These are phyloP conservation scores for Akabosia matsudoensis DNA, from an alignment of 1,140 invertebrate genomes.

Conservation along the genomic window DNA sequence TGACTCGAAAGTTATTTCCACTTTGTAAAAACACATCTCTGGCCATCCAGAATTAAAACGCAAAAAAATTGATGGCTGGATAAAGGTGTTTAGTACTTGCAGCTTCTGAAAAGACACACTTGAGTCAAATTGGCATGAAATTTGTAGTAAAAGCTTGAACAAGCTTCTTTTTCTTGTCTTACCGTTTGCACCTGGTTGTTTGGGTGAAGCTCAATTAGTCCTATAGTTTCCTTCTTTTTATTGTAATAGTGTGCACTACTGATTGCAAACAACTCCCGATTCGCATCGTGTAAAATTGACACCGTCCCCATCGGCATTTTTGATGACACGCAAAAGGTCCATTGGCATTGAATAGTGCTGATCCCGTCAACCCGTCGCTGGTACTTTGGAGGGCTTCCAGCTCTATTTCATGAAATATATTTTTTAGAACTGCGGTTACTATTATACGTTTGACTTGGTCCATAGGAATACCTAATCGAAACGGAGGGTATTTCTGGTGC, in stretches of 20 bases:
- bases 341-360: background rate
- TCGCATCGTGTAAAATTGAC: conserved; percentile 5
- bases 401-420: no score
- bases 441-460: background rate
- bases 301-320: conserved; percentile 15
- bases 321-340: background rate
- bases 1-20: conserved; percentile 11
- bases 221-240: background rate
- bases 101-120: conserved; percentile 11
- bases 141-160: no score
- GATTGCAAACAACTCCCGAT: background rate
- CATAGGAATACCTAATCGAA: background rate
- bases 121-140: no score
- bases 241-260: background rate
- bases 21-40: background rate
- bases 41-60: conserved; percentile 21
- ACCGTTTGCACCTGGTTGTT: conserved; percentile 20
- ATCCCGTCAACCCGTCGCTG: background rate
- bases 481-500: conserved; percentile 26
- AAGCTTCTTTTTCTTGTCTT: no score
- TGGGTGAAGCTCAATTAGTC: conserved; percentile 18
- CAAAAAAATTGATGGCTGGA: conserved; percentile 7
- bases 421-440: no score
- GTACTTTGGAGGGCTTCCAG: background rate
- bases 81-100: conserved; percentile 21